Evolutionary conservation across 2,888 invertebrate genomes (phyloP), one percentile per base, ranked within the genome.

Genomic region (Acrobasis consociella): DNA sequence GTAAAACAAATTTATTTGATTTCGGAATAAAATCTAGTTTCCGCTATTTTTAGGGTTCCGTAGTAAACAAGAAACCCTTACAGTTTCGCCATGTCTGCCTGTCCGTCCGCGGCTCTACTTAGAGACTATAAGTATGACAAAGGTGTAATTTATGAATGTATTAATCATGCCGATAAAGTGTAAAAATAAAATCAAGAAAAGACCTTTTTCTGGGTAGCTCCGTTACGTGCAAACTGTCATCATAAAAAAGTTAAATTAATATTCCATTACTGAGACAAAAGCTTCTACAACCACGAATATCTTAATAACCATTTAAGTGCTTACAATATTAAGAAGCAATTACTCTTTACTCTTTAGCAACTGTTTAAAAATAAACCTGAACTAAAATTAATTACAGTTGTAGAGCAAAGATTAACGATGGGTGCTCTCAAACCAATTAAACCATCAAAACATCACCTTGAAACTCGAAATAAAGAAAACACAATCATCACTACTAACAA

Each of bases 381-480:
- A 73, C 68, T 65, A 66, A 76, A 81, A 80, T 78, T 83, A 82
- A 86, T 82, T 77, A 82, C 73, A 77, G 65, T 73, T 75, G 70
- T 70, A 72, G 67, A 70, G 72, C 73, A 67, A 72, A 83, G 83
- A 83, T 83, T 80, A 84, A 81, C 79, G 78, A 81, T 68, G 74
- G 74, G 74, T 75, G 72, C 74, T 78, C 77, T 77, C 74, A 67
- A 72, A 81, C 80, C 83, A 86, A 89, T 89, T 87, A 86, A 76
- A 75, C 78, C 83, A 83, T 89, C 89, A 90, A 87, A 89, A 88
- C 85, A 83, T 87, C 81, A 83, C 89, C 89, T 89, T 89, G 89
- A 82, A 78, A 81, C 78, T 77, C 67, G 76, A 76, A 82, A 80
- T 80, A 82, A 85, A 86, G 84, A 87, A 86, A 83, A 85, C 82